Evolutionary conservation across 2,888 invertebrate genomes (phyloP).

Genomic region (Diarsia mendica): DNA sequence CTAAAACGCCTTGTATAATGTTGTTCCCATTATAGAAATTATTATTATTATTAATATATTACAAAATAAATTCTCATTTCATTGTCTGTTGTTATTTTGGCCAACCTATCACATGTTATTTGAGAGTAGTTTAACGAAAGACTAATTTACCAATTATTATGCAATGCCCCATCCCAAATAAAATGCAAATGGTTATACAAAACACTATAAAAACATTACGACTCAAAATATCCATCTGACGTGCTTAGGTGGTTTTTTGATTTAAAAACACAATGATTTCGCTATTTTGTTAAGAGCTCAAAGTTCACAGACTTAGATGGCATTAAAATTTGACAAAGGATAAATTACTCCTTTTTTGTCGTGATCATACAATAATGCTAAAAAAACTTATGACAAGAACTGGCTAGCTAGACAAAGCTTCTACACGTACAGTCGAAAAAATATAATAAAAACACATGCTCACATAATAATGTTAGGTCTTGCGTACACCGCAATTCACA

Average conservation of each 20-base stretch:
- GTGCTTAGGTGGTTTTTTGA: background rate
- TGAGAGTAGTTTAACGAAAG: background rate
- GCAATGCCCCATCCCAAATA: no score
- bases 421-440: conserved; percentile 14
- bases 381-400: background rate
- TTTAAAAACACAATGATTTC: background rate
- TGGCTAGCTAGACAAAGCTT: background rate
- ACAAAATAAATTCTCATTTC: conserved; percentile 1
- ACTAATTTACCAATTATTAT: background rate
- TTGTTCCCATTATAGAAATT: no score
- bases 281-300: background rate
- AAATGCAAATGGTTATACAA: background rate
- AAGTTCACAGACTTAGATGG: conserved; percentile 16
- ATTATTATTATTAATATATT: no score
- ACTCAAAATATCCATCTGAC: background rate
- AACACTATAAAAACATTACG: background rate
- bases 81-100: background rate
- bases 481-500: background rate
- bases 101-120: background rate
- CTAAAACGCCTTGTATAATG: background rate
- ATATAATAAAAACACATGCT: background rate
- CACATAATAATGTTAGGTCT: background rate
- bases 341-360: background rate
- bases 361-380: background rate
- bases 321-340: background rate